Conservation (phyloP, 1,140 invertebrate genomes). For the Periplaneta americana region DNA sequence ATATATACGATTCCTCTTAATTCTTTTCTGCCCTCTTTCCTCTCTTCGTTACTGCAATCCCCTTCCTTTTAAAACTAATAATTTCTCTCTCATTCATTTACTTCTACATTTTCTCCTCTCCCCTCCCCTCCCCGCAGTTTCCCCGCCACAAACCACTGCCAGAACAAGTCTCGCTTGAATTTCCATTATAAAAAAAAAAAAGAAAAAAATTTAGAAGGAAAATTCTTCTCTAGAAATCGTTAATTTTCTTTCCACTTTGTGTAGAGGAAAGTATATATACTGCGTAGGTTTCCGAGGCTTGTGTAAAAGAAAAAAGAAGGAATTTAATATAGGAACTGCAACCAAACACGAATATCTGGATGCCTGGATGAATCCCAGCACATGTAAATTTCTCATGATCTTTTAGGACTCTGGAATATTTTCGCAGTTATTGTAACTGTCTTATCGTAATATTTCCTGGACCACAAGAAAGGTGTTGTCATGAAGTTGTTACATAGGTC, state of each 20-base stretch:
- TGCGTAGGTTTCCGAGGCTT: neutral
- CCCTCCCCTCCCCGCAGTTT: neutral
- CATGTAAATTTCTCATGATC: no score
- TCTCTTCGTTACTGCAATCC: neutral
- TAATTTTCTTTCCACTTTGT: neutral
- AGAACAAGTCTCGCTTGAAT: neutral
- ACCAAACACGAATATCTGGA: no score
- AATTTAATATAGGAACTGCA: no score
- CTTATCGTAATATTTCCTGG: no score
- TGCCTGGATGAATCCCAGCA: no score
- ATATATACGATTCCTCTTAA: neutral
- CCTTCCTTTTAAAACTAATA: constrained; percentile 6
- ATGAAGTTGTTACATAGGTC: no score
- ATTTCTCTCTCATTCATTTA: constrained; percentile 11
- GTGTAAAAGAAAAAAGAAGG: neutral
- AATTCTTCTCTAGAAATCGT: neutral
- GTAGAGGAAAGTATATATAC: neutral
- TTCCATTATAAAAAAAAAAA: neutral
- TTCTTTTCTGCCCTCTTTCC: neutral
- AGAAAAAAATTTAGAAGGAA: neutral
- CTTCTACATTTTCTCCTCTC: neutral
- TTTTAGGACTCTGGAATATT: no score
- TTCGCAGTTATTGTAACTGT: no score
- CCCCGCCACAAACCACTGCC: neutral
- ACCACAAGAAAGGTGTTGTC: no score